phyloP scores from a whole-genome alignment of 2,113 vertebrate species.

The Hemiprocne comata region DNA sequence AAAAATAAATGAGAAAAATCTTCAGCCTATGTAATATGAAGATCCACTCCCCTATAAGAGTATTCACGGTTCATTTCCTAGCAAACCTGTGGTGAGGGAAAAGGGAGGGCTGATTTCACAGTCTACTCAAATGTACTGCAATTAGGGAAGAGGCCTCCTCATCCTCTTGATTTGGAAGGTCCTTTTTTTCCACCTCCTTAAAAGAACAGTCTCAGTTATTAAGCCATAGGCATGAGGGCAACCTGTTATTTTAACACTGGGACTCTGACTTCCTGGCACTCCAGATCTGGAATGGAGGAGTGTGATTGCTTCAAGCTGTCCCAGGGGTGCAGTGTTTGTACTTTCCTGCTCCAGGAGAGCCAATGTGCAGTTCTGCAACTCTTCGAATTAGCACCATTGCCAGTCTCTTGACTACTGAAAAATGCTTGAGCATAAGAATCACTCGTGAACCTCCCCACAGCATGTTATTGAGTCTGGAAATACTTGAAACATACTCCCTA shows the following conservation, averaged over 20 bases:
- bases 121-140: not conserved
- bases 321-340: not conserved
- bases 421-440: accelerated
- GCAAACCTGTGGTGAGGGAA: not conserved
- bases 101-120: not conserved
- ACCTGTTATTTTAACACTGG: not conserved
- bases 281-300: not conserved
- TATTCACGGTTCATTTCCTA: not conserved
- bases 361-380: accelerated
- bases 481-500: not conserved
- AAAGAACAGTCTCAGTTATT: not conserved
- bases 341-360: not conserved
- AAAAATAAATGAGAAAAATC: constrained; percentile 12
- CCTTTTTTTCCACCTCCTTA: not conserved
- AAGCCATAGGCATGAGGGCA: not conserved
- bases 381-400: not conserved
- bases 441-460: accelerated
- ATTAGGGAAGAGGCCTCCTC: not conserved
- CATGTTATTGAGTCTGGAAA: not conserved
- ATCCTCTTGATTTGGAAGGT: not conserved
- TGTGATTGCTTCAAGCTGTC: not conserved
- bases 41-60: not conserved
- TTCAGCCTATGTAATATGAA: not conserved
- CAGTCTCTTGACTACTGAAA: not conserved
- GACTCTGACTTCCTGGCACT: not conserved